These are phyloP conservation scores for Porites rus DNA, from an alignment of 92 coral and sea anemone species.

Conservation along the genomic window DNA sequence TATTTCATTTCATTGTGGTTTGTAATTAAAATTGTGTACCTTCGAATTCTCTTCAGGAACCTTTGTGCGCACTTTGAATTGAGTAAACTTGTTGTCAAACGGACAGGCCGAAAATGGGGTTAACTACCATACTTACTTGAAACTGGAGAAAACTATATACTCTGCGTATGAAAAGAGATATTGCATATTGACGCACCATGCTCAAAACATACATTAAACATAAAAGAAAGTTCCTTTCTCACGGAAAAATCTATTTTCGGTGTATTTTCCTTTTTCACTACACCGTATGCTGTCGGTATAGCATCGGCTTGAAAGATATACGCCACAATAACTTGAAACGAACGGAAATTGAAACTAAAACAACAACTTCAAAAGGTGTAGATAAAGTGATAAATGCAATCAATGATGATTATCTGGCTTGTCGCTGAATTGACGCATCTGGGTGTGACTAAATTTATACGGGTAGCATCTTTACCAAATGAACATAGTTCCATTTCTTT, in stretches of 20 bases:
- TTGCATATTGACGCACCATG: too few relatives aligned
- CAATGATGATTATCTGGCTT: background rate
- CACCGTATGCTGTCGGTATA: background rate
- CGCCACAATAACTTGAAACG: conserved; percentile 29
- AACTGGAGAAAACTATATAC: too few relatives aligned
- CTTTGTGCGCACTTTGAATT: too few relatives aligned
- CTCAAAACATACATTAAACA: background rate
- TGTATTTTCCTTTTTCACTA: conserved; percentile 5
- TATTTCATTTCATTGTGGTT: too few relatives aligned
- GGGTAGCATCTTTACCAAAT: background rate
- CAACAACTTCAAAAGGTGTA: conserved; percentile 29
- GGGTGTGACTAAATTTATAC: too few relatives aligned
- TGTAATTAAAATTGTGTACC: too few relatives aligned
- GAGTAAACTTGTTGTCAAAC: too few relatives aligned
- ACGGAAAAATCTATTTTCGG: conserved; percentile 20
- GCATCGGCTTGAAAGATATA: conserved; percentile 1
- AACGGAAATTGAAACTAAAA: conserved; percentile 21
- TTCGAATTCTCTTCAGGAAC: too few relatives aligned
- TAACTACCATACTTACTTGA: too few relatives aligned
- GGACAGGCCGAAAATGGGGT: too few relatives aligned
- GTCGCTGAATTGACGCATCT: conserved; percentile 3
- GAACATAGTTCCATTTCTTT: background rate
- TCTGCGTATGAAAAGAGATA: too few relatives aligned
- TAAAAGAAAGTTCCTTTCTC: background rate
- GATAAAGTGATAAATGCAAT: conserved; percentile 23